A percentile compares a stretch with the other conserved stretches of the same genome.
Evolutionary conservation across 2,113 vertebrate genomes (phyloP).

Genomic region (Eudyptes chrysolophus): DNA sequence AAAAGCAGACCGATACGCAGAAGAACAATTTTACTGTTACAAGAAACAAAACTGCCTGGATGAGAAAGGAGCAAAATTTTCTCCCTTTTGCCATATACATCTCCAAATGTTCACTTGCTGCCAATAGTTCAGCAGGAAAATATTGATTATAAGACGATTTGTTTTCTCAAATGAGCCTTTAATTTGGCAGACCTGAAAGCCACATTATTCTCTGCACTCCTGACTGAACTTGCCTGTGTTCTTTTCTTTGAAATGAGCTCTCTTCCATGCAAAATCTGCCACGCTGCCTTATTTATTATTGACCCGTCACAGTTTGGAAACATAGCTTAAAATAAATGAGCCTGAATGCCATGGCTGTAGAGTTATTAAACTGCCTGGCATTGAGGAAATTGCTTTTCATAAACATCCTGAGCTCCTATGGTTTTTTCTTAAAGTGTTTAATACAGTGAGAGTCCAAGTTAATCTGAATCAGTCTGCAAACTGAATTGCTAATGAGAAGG

Average conservation of each 20-base stretch:
- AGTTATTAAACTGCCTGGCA: constrained; percentile 67
- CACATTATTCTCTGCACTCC: not conserved
- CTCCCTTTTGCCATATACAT: not conserved
- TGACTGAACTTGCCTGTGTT: not conserved
- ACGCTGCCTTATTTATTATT: constrained; percentile 31
- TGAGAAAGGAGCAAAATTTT: not conserved
- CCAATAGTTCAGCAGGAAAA: not conserved
- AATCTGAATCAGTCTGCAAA: constrained; percentile 47
- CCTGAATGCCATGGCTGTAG: not conserved
- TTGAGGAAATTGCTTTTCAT: constrained; percentile 73
- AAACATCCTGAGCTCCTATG: constrained; percentile 30
- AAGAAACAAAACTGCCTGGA: not conserved
- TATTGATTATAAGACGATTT: not conserved
- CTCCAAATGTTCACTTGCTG: not conserved
- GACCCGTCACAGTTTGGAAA: constrained; percentile 59
- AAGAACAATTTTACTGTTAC: not conserved
- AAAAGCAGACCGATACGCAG: not conserved
- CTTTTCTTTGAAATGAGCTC: not conserved
- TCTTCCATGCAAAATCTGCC: constrained; percentile 9
- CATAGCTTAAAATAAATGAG: constrained; percentile 65
- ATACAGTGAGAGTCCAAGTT: constrained; percentile 19
- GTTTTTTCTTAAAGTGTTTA: constrained; percentile 5
- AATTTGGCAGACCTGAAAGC: not conserved
- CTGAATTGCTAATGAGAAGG: constrained; percentile 45
- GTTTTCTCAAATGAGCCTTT: not conserved